Percentiles rank a stretch among this genome's conserved stretches.
phyloP scores from a whole-genome alignment of 1,140 invertebrate genomes.

The Brachionus paranguensis region DNA sequence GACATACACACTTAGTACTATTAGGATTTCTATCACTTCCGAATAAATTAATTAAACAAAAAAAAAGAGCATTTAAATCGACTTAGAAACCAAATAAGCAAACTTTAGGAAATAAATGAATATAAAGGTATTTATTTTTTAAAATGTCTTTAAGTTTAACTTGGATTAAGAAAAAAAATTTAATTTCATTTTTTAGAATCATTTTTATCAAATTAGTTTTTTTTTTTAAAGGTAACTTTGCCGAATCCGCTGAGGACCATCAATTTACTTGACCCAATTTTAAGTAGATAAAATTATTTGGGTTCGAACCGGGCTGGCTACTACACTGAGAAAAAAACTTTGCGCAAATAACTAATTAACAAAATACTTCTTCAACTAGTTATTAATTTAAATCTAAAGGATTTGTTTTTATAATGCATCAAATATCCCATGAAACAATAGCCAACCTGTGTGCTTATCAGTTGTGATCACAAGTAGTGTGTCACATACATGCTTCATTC shows the following conservation, averaged over 20 bases:
- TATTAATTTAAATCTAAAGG: background rate
- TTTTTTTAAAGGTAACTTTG: background rate
- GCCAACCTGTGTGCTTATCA: background rate
- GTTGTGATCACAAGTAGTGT: background rate
- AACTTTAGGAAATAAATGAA: background rate
- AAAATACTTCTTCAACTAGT: background rate
- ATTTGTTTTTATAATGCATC: background rate
- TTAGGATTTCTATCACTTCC: background rate
- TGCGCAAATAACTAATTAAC: background rate
- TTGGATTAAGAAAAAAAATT: background rate
- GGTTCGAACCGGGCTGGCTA: background rate
- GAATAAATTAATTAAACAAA: background rate
- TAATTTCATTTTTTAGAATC: background rate
- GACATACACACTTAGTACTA: background rate
- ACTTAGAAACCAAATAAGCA: background rate
- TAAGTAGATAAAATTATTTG: background rate
- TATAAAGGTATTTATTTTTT: background rate
- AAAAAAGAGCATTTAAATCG: background rate
- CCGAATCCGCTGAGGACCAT: background rate
- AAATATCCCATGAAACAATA: background rate
- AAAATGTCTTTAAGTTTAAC: background rate
- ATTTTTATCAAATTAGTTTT: background rate
- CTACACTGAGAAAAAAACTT: background rate
- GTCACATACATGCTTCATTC: background rate
- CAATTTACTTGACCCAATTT: background rate